These are phyloP conservation scores for Climacteris rufus DNA, from an alignment of 2,113 vertebrate species.

Conservation along the genomic window DNA sequence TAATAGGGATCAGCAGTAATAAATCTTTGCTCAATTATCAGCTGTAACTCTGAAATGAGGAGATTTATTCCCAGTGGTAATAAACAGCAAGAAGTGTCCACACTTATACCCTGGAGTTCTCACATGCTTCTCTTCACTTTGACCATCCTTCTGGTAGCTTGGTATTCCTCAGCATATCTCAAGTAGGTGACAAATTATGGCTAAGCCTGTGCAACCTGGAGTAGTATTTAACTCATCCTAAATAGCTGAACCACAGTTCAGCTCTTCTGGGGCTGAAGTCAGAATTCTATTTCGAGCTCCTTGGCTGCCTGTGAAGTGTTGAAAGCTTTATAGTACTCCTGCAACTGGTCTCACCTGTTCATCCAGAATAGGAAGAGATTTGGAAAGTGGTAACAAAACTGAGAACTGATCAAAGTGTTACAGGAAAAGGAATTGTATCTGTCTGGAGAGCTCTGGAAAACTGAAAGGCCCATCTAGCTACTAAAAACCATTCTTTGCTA, in stretches of 20 bases:
- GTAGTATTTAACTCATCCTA: slow-evolving; percentile 25
- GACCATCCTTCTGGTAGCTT: background rate
- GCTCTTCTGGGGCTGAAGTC: background rate
- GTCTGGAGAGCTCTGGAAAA: slow-evolving; percentile 9
- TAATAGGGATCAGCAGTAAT: background rate
- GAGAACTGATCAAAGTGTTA: background rate
- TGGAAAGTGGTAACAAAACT: background rate
- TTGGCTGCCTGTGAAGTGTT: background rate
- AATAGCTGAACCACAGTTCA: background rate
- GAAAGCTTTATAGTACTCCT: background rate
- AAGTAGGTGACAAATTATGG: slow-evolving; percentile 21
- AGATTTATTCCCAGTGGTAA: background rate
- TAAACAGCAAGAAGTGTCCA: background rate
- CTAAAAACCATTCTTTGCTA: background rate
- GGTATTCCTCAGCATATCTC: background rate
- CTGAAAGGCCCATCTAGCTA: background rate
- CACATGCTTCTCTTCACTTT: background rate
- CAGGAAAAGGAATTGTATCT: background rate
- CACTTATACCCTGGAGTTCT: background rate
- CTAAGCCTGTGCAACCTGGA: background rate
- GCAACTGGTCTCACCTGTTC: slow-evolving; percentile 59
- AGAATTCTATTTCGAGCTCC: background rate
- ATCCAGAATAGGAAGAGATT: background rate
- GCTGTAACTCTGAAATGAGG: background rate
- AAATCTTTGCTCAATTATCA: background rate